Percentiles rank a stretch among this genome's conserved stretches.
phyloP scores from a whole-genome alignment of 2,113 vertebrate genomes.

The Chinchilla lanigera region DNA sequence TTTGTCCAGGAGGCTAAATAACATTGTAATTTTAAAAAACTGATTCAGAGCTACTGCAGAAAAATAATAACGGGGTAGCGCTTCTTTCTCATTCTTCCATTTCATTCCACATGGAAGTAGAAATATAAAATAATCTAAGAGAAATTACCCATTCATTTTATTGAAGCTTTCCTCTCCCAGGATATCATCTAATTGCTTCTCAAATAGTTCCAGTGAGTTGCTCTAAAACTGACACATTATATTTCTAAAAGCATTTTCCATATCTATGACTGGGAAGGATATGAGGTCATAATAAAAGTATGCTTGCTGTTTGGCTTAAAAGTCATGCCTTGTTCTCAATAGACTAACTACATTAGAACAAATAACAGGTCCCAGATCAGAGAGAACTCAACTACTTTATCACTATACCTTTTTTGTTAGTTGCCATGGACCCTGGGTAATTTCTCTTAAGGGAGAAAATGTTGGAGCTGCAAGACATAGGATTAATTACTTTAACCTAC shows the following conservation, averaged over 20 bases:
- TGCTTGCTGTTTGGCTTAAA: slow-evolving; percentile 56
- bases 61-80: slow-evolving; percentile 51
- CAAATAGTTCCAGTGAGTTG: slow-evolving; percentile 34
- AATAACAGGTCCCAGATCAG: slow-evolving; percentile 46
- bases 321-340: neutral
- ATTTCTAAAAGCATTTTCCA: slow-evolving; percentile 60
- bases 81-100: slow-evolving; percentile 67
- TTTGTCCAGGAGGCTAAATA: slow-evolving; percentile 55
- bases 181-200: slow-evolving; percentile 58
- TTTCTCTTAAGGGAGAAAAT: slow-evolving; percentile 74
- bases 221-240: slow-evolving; percentile 65
- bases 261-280: slow-evolving; percentile 23
- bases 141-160: slow-evolving; percentile 70
- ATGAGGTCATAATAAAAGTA: slow-evolving; percentile 48
- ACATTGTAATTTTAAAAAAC: slow-evolving; percentile 64
- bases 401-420: slow-evolving; percentile 62
- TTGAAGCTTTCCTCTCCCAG: slow-evolving; percentile 32
- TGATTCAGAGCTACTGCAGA: slow-evolving; percentile 28
- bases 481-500: slow-evolving; percentile 81
- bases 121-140: slow-evolving; percentile 62
- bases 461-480: slow-evolving; percentile 60
- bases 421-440: slow-evolving; percentile 56
- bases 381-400: slow-evolving; percentile 60
- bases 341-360: slow-evolving; percentile 41
- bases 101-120: slow-evolving; percentile 64